Base-by-base conservation (phyloP, 2,888 invertebrate species). In the Alitta virens region DNA sequence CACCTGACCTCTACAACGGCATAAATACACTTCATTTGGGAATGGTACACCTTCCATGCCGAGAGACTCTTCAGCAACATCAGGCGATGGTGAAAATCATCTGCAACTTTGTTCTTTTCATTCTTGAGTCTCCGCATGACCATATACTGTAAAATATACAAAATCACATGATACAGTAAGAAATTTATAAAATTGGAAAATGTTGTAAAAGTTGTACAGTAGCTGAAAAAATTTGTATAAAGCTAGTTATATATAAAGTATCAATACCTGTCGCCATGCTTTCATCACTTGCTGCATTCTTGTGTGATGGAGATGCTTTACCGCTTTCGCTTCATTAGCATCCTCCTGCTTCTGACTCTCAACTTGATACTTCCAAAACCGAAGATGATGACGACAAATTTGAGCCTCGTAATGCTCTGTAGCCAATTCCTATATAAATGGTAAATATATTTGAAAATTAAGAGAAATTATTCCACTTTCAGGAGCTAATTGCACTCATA, bases 401-500 rank as follows among this genome's bases (percentile, higher is more conserved):
- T 38, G 38, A n/a, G 38, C 33, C 25, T 59, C 59, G 38, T 52
- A 52, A 49, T 59, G 59, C 33, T 59, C 59, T 23, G 52, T 40
- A 2, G 59, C 59, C 7, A 52, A 38, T 27, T 59, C 59, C 59
- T 59, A 25, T n/a, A n/a, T n/a, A n/a, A n/a, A n/a, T n/a, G n/a
- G n/a, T n/a, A n/a, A n/a, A n/a, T n/a, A n/a, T n/a, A n/a, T n/a
- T n/a, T n/a, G n/a, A n/a, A n/a, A n/a, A n/a, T n/a, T n/a, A n/a
- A n/a, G n/a, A n/a, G n/a, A n/a, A n/a, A n/a, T n/a, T n/a, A n/a
- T n/a, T n/a, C n/a, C n/a, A n/a, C n/a, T n/a, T n/a, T n/a, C n/a
- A n/a, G n/a, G n/a, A n/a, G n/a, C n/a, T n/a, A n/a, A n/a, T n/a
- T n/a, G n/a, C n/a, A n/a, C n/a, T n/a, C n/a, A n/a, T n/a, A n/a